A percentile compares a stretch with the other conserved stretches of the same genome.
phyloP scores from a whole-genome alignment of 2,888 invertebrate genomes.

The Leuctra nigra region DNA sequence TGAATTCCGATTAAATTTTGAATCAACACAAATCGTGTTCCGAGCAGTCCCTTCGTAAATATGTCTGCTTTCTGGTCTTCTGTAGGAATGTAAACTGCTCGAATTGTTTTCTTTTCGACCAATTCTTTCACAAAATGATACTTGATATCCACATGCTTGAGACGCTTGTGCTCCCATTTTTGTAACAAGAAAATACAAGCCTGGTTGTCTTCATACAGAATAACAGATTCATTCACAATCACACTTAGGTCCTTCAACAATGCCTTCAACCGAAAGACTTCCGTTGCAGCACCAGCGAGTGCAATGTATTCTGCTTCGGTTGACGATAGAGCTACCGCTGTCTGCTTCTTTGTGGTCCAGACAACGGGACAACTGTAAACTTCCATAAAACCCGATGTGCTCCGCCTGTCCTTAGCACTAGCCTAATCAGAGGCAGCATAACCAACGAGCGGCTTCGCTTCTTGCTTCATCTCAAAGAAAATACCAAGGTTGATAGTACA shows the following conservation, averaged over 20 bases:
- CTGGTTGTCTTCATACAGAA: no score
- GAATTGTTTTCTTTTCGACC: no score
- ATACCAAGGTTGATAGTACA: background rate
- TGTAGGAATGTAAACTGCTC: no score
- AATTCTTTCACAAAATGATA: no score
- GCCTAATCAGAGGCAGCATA: slow-evolving; percentile 35
- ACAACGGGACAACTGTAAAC: slow-evolving; percentile 32
- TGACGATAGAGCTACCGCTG: slow-evolving; percentile 33
- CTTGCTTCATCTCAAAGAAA: background rate
- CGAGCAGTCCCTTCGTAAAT: no score
- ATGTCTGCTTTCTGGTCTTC: no score
- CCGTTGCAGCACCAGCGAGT: slow-evolving; percentile 31
- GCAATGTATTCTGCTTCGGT: no score
- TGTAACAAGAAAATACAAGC: no score
- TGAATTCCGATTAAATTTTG: no score
- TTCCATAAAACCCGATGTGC: slow-evolving; percentile 34
- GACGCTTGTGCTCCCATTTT: no score
- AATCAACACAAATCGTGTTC: no score
- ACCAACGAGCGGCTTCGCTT: slow-evolving; percentile 19
- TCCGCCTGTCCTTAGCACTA: slow-evolving; percentile 32
- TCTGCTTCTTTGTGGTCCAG: slow-evolving; percentile 36
- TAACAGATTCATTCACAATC: slow-evolving; percentile 12
- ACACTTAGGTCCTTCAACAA: slow-evolving; percentile 31
- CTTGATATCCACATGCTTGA: no score
- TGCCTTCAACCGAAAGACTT: slow-evolving; percentile 33